Evolutionary conservation across 2,797 vertebrate genomes (phyloP).

Genomic region (Sebastes minor): DNA sequence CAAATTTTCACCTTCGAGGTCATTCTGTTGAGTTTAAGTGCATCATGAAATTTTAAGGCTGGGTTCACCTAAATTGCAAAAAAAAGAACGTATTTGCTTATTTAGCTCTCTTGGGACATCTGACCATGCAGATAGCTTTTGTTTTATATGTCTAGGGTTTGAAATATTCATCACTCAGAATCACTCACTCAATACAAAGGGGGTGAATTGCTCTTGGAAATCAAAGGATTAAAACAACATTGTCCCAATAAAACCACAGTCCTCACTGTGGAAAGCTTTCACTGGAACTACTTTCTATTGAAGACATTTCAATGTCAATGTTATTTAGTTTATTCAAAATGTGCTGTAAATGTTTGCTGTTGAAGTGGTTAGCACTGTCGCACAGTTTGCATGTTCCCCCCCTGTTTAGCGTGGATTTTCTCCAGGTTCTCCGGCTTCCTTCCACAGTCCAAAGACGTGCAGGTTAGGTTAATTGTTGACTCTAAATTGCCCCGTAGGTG

Average conservation of each 20-base stretch:
- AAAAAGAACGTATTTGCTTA: background rate
- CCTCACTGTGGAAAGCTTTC: background rate
- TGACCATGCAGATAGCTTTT: background rate
- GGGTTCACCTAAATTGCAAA: background rate
- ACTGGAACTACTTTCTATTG: background rate
- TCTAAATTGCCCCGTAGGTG: too few relatives aligned
- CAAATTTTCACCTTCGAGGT: constrained; percentile 6
- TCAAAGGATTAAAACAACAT: constrained; percentile 10
- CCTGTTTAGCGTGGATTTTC: too few relatives aligned
- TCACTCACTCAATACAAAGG: background rate
- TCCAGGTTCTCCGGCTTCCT: fast-evolving
- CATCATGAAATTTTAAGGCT: background rate
- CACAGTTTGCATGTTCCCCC: too few relatives aligned
- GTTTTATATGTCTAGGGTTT: background rate
- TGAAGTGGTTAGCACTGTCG: too few relatives aligned
- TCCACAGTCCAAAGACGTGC: too few relatives aligned
- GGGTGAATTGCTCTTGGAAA: background rate
- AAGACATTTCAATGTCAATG: background rate
- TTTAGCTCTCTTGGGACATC: background rate
- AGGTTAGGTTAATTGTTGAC: too few relatives aligned
- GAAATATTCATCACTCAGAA: background rate
- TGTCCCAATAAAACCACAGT: background rate
- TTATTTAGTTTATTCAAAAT: too few relatives aligned
- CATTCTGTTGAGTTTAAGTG: background rate
- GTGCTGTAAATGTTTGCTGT: too few relatives aligned